Evolutionary conservation across 2,797 vertebrate species (phyloP), one percentile per base, ranked within the genome.

Genomic region (Intellagama lesueurii): DNA sequence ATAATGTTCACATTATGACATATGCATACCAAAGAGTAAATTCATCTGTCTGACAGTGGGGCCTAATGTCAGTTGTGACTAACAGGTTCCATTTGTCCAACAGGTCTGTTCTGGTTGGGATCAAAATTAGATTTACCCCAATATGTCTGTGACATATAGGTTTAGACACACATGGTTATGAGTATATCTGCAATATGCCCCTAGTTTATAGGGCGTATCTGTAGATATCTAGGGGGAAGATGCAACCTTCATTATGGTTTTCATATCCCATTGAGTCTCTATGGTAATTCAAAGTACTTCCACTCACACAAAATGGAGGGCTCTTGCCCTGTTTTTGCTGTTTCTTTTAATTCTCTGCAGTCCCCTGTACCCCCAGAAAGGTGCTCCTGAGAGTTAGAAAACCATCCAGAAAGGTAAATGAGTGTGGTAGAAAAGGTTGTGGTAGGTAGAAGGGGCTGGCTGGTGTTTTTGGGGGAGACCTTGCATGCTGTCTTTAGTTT

Each of bases 1-100:
- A 82, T n/a, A 80, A 56, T 77, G 60, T 76, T 68, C 44, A n/a
- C 52, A 44, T 56, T 83, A 90, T 44, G 47, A 77, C 30, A 47
- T 26, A 28, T 81, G 22, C 14, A 12, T 81, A 16, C 56, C 22
- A 28, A 81, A 75, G 47, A 56, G 12, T 49, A 81, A 89, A 73
- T 40, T 66, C 24, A 69, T 69, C 52, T 76, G 66, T 77, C 8
- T 70, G 30, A 22, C 30, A 44, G n/a, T 81, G 8, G 60, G 16
- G 5, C 60, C 19, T 64, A 64, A 64, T 64, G 60, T 17, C 60
- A 22, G 16, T 22, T 64, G 19, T 22, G 19, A 22, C 60, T 64
- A 64, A 17, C 5, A 56, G 14, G 52, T 64, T 64, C 60, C 19
- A 64, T 22, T 64, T 64, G 60, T 64, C 17, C 52, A 56, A 14